These are phyloP conservation scores for Aporophyla nigra DNA, from an alignment of 2,888 invertebrate genomes.

Conservation along the genomic window DNA sequence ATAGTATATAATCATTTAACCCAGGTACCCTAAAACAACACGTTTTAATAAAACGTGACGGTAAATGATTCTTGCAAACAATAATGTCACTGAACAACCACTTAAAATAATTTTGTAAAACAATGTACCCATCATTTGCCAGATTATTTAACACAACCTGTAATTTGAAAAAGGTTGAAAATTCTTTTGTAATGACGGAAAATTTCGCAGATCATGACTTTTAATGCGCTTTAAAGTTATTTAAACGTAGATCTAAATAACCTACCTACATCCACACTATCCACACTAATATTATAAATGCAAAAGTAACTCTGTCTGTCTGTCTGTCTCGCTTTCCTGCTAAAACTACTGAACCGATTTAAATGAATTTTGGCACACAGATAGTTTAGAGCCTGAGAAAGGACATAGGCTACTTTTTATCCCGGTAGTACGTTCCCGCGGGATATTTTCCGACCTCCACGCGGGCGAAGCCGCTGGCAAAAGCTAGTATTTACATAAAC, in stretches of 20 bases:
- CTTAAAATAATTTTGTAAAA: slow-evolving; percentile 24
- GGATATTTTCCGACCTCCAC: no score
- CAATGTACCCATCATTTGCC: slow-evolving; percentile 12
- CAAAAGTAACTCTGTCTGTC: no score
- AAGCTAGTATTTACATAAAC: no score
- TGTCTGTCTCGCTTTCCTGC: no score
- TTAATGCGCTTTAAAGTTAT: not conserved
- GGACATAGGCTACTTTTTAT: no score
- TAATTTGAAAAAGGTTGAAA: slow-evolving; percentile 16
- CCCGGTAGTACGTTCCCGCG: no score
- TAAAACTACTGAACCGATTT: no score
- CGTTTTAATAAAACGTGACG: slow-evolving; percentile 28
- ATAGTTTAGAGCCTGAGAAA: no score
- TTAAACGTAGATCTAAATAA: not conserved
- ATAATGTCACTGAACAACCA: slow-evolving; percentile 14
- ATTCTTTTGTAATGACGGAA: slow-evolving; percentile 17
- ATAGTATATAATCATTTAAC: not conserved
- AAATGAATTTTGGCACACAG: no score
- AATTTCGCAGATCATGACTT: not conserved
- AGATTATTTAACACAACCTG: not conserved
- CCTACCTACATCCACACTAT: no score
- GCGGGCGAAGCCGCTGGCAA: no score
- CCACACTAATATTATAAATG: no score
- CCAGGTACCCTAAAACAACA: not conserved
- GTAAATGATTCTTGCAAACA: slow-evolving; percentile 28